These are phyloP conservation scores for Heterotis niloticus DNA, from an alignment of 2,113 vertebrate genomes.

Conservation along the genomic window DNA sequence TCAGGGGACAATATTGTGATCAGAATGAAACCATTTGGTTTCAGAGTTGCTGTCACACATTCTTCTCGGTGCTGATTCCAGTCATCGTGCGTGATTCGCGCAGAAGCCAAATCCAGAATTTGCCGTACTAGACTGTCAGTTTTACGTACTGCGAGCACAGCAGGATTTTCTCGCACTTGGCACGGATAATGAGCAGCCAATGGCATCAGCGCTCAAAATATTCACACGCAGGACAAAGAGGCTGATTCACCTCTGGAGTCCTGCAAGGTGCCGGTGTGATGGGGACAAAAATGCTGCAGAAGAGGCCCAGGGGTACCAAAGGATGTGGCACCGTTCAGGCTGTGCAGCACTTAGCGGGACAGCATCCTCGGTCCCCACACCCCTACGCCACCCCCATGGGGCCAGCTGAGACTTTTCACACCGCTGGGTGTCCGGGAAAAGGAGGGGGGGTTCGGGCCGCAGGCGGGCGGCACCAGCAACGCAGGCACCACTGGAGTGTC, in stretches of 20 bases:
- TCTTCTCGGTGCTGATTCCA: not conserved
- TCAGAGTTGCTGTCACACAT: not conserved
- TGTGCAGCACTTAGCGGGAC: constrained; percentile 80
- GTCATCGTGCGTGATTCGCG: not conserved
- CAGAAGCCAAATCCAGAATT: not conserved
- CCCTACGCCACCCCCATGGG: constrained; percentile 74
- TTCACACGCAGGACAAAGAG: not conserved
- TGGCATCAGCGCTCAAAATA: not conserved
- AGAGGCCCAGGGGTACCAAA: constrained; percentile 59
- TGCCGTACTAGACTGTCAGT: not conserved
- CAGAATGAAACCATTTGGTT: constrained; percentile 7
- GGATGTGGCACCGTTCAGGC: constrained; percentile 85
- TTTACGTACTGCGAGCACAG: not conserved
- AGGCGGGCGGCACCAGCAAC: constrained; percentile 69
- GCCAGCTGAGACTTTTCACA: constrained; percentile 90
- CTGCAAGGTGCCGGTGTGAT: constrained; percentile 43
- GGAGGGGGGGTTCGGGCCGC: constrained; percentile 47
- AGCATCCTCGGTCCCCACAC: constrained; percentile 33
- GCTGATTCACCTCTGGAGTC: not conserved
- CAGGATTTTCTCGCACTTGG: not conserved
- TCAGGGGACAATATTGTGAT: not conserved
- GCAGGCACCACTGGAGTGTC: constrained; percentile 76
- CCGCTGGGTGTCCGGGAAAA: constrained; percentile 78
- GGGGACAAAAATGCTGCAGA: constrained; percentile 66
- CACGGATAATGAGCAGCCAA: not conserved